These are phyloP conservation scores for Abrostola tripartita DNA, from an alignment of 2,888 invertebrate species.

Conservation along the genomic window DNA sequence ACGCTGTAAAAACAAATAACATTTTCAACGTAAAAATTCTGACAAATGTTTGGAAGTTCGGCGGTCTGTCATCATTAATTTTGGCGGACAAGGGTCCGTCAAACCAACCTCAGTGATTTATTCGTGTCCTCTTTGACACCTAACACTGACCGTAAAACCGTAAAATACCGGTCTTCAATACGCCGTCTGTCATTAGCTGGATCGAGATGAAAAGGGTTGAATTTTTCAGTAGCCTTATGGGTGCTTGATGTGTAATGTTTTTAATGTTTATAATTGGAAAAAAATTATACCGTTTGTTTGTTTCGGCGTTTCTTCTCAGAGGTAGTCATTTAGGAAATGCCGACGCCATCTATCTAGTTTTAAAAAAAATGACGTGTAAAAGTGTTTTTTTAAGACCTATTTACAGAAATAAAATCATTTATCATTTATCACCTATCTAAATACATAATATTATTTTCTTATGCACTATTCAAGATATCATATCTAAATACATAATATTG, in stretches of 20 bases:
- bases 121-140: conserved; percentile 8
- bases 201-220: conserved; percentile 2
- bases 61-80: conserved; percentile 9
- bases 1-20: conserved; percentile 1
- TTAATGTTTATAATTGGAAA: no score
- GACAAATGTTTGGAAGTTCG: neutral
- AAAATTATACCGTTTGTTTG: no score
- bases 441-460: no score
- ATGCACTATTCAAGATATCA: no score
- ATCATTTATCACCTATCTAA: neutral
- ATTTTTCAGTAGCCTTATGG: neutral
- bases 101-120: conserved; percentile 11
- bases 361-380: no score
- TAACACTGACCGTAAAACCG: conserved; percentile 9
- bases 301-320: neutral
- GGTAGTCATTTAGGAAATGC: no score
- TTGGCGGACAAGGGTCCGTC: conserved; percentile 4
- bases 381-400: no score
- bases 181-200: neutral
- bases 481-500: no score
- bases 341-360: no score
- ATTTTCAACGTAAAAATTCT: conserved; percentile 2
- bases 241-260: neutral
- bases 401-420: no score
- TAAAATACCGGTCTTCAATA: conserved; percentile 7